Percentiles rank a stretch among this genome's conserved stretches.
phyloP scores from a whole-genome alignment of 2,888 invertebrate species.

The Ganaspis brasiliensis region DNA sequence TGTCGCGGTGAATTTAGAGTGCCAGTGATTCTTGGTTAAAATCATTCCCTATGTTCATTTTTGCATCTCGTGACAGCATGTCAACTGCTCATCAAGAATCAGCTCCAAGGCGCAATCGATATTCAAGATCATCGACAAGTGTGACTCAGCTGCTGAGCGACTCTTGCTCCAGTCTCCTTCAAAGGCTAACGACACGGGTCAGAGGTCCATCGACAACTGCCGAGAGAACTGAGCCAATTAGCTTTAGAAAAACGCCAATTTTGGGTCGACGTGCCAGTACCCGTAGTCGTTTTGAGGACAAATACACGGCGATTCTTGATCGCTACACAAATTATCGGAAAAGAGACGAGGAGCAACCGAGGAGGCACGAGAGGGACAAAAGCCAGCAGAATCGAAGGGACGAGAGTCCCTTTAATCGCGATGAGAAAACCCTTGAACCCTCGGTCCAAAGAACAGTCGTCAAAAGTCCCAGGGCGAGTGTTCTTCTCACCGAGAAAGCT shows the following conservation, averaged over 20 bases:
- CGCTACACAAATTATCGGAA: conserved; percentile 84
- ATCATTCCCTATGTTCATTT: conserved; percentile 52
- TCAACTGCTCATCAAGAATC: conserved; percentile 78
- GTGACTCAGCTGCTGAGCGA: conserved; percentile 93
- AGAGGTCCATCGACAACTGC: conserved; percentile 87
- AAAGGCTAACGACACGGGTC: conserved; percentile 88
- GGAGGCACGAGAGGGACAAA: conserved; percentile 64
- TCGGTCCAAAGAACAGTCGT: conserved; percentile 81
- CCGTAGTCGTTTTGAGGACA: conserved; percentile 88
- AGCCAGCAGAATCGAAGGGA: conserved; percentile 65
- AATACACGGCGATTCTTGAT: conserved; percentile 89
- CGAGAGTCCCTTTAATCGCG: conserved; percentile 73
- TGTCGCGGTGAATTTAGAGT: conserved; percentile 55
- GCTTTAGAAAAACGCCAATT: conserved; percentile 3
- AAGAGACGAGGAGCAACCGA: conserved; percentile 75
- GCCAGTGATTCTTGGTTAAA: not conserved
- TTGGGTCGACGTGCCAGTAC: conserved; percentile 82
- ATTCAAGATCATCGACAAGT: conserved; percentile 90
- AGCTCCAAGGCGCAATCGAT: conserved; percentile 84
- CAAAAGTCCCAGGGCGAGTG: conserved; percentile 87
- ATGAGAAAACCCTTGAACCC: conserved; percentile 88
- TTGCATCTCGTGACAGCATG: conserved; percentile 73
- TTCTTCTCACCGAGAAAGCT: conserved; percentile 87
- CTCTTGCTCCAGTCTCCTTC: conserved; percentile 92
- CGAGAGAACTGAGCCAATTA: conserved; percentile 13